Evolutionary conservation across 2,797 vertebrate species (phyloP), one percentile per base, ranked within the genome.

Genomic region (Decapterus maruadsi): DNA sequence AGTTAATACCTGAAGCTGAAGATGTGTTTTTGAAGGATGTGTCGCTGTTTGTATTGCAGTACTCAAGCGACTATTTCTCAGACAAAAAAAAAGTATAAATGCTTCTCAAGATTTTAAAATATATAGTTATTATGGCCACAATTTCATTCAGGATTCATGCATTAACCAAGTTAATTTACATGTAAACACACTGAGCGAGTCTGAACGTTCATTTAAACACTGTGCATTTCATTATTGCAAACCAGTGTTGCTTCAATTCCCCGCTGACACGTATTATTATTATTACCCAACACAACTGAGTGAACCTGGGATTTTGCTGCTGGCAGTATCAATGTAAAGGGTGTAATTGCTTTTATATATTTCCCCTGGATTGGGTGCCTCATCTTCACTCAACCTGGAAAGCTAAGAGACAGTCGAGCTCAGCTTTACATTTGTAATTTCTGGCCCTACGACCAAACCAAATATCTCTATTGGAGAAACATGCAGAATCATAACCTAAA

Each of bases 401-500:
- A 48, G 29, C 20, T 56, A 13, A 46, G 19, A 26, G 36, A 65
- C 36, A 65, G 57, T 42, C 59, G 54, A 31, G 62, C 65, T 64
- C 53, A 57, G 64, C 63, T 38, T 57, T 51, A 63, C 34, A 26
- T 53, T 55, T 51, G 22, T 17, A 63, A 69, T 53, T 48, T 50
- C 40, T 45, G 6, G 34, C 43, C 62, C 40, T 53, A 2, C 38
- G 45, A 8, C 5, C 8, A 31, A 71, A 78, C 29, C 16, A 45
- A 51, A 75, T 77, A 77, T 71, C 77, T 55, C 79, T 74, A 68
- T 66, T 75, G 29, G 40, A 67, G 45, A 56, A 57, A 56, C 56
- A 48, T 74, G 59, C 77, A 76, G 77, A 82, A 77, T 78, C 73
- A 64, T 74, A 60, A 66, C 26, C 51, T 56, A 16, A 63, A 51